Evolutionary conservation across 2,888 invertebrate genomes (phyloP).

Genomic region (Globia sparganii): DNA sequence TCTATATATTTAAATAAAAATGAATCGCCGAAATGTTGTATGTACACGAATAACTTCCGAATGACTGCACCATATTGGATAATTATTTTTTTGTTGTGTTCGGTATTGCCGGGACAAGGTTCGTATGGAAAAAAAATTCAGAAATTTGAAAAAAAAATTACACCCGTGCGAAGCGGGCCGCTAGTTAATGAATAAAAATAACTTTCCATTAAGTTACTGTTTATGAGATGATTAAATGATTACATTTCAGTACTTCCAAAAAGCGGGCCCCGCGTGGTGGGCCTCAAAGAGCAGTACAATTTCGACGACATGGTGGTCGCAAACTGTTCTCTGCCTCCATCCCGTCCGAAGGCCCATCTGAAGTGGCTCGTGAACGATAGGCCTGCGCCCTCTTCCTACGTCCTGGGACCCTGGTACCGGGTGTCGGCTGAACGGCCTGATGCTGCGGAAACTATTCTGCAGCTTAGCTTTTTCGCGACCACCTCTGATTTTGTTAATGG

Average conservation of each 20-base stretch:
- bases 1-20: too few relatives aligned
- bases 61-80: too few relatives aligned
- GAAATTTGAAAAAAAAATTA: too few relatives aligned
- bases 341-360: slow-evolving; percentile 94
- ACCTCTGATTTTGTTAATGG: slow-evolving; percentile 94
- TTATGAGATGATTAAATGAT: background rate
- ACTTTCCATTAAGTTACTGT: background rate
- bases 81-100: too few relatives aligned
- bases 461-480: slow-evolving; percentile 93
- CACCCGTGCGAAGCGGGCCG: too few relatives aligned
- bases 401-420: slow-evolving; percentile 88
- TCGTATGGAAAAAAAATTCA: too few relatives aligned
- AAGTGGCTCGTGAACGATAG: slow-evolving; percentile 96
- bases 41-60: too few relatives aligned
- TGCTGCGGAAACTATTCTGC: slow-evolving; percentile 93
- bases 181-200: background rate
- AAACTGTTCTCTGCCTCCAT: slow-evolving; percentile 95
- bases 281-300: slow-evolving; percentile 94
- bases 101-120: too few relatives aligned
- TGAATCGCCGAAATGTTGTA: too few relatives aligned
- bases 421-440: slow-evolving; percentile 86
- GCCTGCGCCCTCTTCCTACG: slow-evolving; percentile 88
- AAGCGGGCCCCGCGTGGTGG: slow-evolving; percentile 94
- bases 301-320: slow-evolving; percentile 93
- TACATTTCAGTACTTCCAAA: slow-evolving; percentile 93